Base-by-base conservation (phyloP, 2,888 invertebrate species). In the Syrista parreyssii region DNA sequence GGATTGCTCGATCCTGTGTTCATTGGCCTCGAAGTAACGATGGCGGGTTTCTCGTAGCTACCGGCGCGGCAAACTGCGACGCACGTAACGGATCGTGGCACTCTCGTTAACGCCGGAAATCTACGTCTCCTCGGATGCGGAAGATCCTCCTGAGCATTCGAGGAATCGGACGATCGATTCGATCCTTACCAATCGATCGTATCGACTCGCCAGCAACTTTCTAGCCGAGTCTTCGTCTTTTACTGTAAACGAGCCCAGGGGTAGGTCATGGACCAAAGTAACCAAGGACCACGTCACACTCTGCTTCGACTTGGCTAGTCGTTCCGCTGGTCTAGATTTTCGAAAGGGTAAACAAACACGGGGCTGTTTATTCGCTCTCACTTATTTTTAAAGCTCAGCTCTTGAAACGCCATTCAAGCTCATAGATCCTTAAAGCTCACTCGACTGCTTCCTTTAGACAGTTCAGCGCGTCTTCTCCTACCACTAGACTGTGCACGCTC, bases 11-110 rank as follows among this genome's bases (percentile, higher is more conserved):
- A 84, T 88, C 87, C 85, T 86, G 84, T 86, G 88, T 84, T 89
- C 87, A 86, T 84, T 87, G 86, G 86, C 84, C 88, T 87, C 84
- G 88, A 87, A 87, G 88, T 89, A 89, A 89, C 90, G 86, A 86
- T 83, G 71, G 36, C 72, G 55, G 34, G n/a, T 33, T 34, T 34
- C 73, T 31, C 73, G 36, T 36, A 36, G 36, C 36, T 36, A 36
- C 30, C 30, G 69, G 31, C 69, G 69, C 69, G 69, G 69, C 32
- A 69, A 32, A 69, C 69, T 69, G 69, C 69, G 32, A 69, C n/a
- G 6, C 69, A 6, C 69, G 31, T 30, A 36, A 36, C 36, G 36
- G 36, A 36, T 36, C 36, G 15, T 15, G 36, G 12, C 36, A 15
- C 36, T 12, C 36, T 36, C 36, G 36, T 36, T 36, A 36, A 36